phyloP scores from a whole-genome alignment of 2,797 vertebrate genomes.

The Okamejei kenojei region DNA sequence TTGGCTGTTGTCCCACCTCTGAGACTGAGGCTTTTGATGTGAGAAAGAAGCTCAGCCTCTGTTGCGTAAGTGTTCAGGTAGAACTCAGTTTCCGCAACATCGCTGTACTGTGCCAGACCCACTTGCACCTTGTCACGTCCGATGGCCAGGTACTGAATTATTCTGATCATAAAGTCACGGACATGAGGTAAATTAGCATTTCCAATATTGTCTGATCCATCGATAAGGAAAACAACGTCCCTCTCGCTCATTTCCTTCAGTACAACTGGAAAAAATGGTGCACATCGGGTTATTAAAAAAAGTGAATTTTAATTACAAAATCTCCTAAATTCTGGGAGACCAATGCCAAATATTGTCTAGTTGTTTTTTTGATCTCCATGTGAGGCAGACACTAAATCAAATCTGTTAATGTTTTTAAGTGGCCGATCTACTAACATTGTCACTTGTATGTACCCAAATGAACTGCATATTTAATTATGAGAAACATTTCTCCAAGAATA shows the following conservation, averaged over 20 bases:
- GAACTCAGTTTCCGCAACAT: slow-evolving; percentile 23
- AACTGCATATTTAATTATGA: not conserved
- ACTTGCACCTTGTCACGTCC: slow-evolving; percentile 32
- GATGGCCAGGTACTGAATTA: slow-evolving; percentile 5
- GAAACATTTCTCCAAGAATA: not conserved
- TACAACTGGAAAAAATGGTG: not conserved
- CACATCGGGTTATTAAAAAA: not conserved
- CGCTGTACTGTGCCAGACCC: slow-evolving; percentile 36
- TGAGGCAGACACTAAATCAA: no score
- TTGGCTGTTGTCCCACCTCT: slow-evolving; percentile 1
- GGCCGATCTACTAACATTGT: no score
- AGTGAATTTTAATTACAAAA: not conserved
- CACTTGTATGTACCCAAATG: no score
- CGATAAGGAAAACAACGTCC: slow-evolving; percentile 39
- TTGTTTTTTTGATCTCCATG: not conserved
- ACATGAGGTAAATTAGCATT: slow-evolving; percentile 18
- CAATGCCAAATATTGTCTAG: not conserved
- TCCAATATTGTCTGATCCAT: slow-evolving; percentile 33
- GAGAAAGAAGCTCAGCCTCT: not conserved
- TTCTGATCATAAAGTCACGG: not conserved
- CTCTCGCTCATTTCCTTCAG: slow-evolving; percentile 23
- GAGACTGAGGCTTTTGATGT: not conserved
- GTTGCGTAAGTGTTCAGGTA: slow-evolving; percentile 30
- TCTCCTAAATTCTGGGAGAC: not conserved
- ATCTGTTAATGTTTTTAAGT: no score